phyloP scores from a whole-genome alignment of 2,113 vertebrate species.

The Sapajus apella region DNA sequence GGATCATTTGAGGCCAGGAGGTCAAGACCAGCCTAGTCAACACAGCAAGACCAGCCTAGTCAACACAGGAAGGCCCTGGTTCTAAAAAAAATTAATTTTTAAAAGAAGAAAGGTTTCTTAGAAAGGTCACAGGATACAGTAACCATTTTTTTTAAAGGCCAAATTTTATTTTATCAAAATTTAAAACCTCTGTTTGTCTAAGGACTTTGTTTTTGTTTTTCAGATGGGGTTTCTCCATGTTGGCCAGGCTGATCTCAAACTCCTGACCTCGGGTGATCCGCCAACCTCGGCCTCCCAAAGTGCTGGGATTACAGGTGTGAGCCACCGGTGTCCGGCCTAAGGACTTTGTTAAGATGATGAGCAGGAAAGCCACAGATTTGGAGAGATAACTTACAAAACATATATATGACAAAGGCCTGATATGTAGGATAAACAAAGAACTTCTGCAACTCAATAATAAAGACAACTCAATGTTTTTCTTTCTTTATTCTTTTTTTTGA shows the following conservation, averaged over 20 bases:
- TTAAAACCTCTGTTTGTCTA: not conserved
- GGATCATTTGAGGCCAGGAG: too few species aligned
- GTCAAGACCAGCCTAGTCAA: too few species aligned
- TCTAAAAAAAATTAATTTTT: too few species aligned
- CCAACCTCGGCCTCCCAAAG: too few species aligned
- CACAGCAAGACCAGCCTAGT: too few species aligned
- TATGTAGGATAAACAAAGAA: not conserved
- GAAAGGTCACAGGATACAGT: not conserved
- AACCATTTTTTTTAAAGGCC: not conserved
- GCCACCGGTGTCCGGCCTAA: not conserved
- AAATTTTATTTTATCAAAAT: constrained; percentile 8
- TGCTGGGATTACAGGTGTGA: too few species aligned
- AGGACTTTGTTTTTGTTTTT: not conserved
- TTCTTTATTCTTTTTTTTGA: too few species aligned
- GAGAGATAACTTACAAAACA: not conserved
- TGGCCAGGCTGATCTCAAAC: too few species aligned
- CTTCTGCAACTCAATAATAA: not conserved
- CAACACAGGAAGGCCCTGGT: too few species aligned
- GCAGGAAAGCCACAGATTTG: not conserved
- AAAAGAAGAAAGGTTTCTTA: not conserved
- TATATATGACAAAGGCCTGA: not conserved
- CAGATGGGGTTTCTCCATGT: too few species aligned
- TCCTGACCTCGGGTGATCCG: too few species aligned
- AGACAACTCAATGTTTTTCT: not conserved
- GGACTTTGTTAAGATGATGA: not conserved